phyloP scores from a whole-genome alignment of 2,888 invertebrate genomes.

The Philereme transversata region DNA sequence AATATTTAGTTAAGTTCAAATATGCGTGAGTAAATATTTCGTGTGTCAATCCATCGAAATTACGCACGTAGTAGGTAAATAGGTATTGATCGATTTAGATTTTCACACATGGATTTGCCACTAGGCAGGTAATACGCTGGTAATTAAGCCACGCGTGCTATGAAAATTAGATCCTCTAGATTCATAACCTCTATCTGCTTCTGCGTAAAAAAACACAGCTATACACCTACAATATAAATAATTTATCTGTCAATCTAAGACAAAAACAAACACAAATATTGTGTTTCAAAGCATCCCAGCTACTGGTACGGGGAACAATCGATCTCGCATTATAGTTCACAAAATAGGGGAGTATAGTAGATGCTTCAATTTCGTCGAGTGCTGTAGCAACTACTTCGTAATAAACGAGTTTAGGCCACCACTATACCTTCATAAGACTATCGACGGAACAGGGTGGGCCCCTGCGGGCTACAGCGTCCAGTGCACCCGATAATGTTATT shows the following conservation, averaged over 20 bases:
- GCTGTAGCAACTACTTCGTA: conserved; percentile 16
- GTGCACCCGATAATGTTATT: conserved; percentile 68
- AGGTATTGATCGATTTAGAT: conserved; percentile 27
- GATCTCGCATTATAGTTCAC: conserved; percentile 8
- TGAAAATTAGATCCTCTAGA: conserved; percentile 4
- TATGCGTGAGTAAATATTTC: conserved; percentile 22
- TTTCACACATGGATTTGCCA: conserved; percentile 20
- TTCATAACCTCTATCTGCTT: neutral
- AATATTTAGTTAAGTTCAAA: conserved; percentile 15
- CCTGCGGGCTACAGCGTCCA: conserved; percentile 42
- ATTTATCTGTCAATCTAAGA: no score
- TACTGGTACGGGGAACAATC: neutral
- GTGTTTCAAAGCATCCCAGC: neutral
- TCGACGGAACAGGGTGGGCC: conserved; percentile 30
- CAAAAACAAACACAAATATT: no score
- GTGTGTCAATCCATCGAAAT: conserved; percentile 17
- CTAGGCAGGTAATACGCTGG: neutral
- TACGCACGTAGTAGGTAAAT: conserved; percentile 20
- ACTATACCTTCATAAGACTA: conserved; percentile 9
- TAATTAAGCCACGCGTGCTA: conserved; percentile 2
- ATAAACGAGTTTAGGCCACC: conserved; percentile 20
- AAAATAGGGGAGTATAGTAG: conserved; percentile 5
- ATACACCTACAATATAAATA: no score
- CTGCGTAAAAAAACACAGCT: neutral
- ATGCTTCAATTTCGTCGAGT: conserved; percentile 16